These are phyloP conservation scores for Carlito syrichta DNA, from an alignment of 2,113 vertebrate genomes.

Conservation along the genomic window DNA sequence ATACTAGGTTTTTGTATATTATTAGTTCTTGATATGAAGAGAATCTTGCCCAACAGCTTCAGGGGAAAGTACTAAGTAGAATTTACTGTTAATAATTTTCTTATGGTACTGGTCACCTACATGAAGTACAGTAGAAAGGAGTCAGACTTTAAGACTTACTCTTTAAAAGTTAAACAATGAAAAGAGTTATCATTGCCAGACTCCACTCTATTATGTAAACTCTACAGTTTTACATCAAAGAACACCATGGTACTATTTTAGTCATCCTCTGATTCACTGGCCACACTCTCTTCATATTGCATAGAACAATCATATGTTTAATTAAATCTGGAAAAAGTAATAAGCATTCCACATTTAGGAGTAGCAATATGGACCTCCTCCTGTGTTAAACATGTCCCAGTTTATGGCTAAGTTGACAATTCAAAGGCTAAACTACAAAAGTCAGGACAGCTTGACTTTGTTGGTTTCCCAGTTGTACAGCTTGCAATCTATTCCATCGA, in stretches of 20 bases:
- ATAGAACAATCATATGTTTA: slow-evolving; percentile 45
- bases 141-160: not conserved
- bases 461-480: slow-evolving; percentile 57
- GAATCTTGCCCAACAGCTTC: not conserved
- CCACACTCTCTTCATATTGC: not conserved
- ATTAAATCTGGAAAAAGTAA: slow-evolving; percentile 50
- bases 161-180: not conserved
- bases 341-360: slow-evolving; percentile 34
- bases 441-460: slow-evolving; percentile 71
- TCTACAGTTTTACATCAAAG: slow-evolving; percentile 13
- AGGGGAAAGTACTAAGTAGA: not conserved
- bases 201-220: not conserved
- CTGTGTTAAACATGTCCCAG: slow-evolving; percentile 38
- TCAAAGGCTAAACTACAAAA: slow-evolving; percentile 62
- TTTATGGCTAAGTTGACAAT: slow-evolving; percentile 50
- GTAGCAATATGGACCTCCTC: slow-evolving; percentile 57
- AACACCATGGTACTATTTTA: not conserved
- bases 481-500: slow-evolving; percentile 57
- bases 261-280: slow-evolving; percentile 34
- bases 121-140: not conserved
- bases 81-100: slow-evolving; percentile 16
- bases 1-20: not conserved
- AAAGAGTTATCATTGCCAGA: not conserved
- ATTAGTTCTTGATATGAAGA: not conserved
- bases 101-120: not conserved